phyloP scores from a whole-genome alignment of 2,888 invertebrate species.

The Rhagophthalmus giganteus region DNA sequence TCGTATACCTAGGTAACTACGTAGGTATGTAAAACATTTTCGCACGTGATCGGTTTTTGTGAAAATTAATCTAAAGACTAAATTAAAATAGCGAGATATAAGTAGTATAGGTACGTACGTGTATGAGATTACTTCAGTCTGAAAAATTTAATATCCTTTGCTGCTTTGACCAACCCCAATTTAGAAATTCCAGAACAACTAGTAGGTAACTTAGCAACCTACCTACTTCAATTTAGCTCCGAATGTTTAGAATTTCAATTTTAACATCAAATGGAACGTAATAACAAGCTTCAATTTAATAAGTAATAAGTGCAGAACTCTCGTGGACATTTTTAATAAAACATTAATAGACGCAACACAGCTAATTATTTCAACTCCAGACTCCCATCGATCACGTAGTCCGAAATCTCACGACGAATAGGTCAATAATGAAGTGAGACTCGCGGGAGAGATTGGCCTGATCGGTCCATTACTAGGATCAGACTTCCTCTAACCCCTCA shows the following conservation, averaged over 20 bases:
- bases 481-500: constrained; percentile 22
- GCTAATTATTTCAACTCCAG: background rate
- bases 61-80: no score
- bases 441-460: constrained; percentile 49
- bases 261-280: constrained; percentile 6
- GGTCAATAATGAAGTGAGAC: constrained; percentile 51
- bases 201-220: constrained; percentile 11
- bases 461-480: constrained; percentile 48
- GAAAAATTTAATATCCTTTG: constrained; percentile 2
- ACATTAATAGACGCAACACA: background rate
- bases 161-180: background rate
- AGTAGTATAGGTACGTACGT: background rate
- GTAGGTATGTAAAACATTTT: no score
- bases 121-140: background rate
- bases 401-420: constrained; percentile 35
- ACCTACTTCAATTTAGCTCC: constrained; percentile 3
- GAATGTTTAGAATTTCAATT: constrained; percentile 17
- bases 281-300: background rate
- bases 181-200: background rate
- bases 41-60: no score
- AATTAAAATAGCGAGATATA: background rate
- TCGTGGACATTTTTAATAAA: constrained; percentile 7
- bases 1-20: no score
- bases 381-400: constrained; percentile 4
- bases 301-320: background rate